Evolutionary conservation across 2,888 invertebrate species (phyloP).

Genomic region (Melipona beecheii): DNA sequence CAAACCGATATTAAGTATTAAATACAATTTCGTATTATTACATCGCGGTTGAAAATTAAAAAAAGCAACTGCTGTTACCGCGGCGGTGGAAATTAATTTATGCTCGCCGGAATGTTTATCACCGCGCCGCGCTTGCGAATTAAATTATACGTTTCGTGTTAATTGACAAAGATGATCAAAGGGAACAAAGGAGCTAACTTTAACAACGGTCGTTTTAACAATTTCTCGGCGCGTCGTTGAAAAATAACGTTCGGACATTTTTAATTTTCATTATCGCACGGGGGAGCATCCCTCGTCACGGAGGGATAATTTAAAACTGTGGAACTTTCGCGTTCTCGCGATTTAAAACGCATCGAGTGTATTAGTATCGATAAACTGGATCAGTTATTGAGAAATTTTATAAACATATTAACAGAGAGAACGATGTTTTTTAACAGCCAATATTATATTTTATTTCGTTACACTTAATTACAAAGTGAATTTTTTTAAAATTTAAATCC

Average conservation of each 20-base stretch:
- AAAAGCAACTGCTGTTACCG: background rate
- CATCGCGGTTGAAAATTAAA: background rate
- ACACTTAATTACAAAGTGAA: no score
- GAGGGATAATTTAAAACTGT: background rate
- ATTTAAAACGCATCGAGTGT: no score
- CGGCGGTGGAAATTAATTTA: background rate
- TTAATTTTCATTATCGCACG: background rate
- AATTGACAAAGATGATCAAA: background rate
- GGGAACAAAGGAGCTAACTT: background rate
- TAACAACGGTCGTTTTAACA: background rate
- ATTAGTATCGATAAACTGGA: no score
- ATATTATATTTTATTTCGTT: no score
- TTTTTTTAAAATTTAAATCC: no score
- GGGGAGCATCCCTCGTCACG: background rate
- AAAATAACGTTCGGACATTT: background rate
- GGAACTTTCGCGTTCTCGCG: no score
- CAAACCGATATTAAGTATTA: background rate
- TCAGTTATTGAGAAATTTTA: no score
- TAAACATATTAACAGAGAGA: no score
- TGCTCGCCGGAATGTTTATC: background rate
- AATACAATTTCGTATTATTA: background rate
- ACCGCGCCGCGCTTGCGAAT: no score
- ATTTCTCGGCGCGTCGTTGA: background rate
- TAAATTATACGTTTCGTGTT: background rate
- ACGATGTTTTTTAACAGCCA: no score